A percentile compares a stretch with the other conserved stretches of the same genome.
phyloP scores from a whole-genome alignment of 1,140 invertebrate genomes.

The Octopus bimaculoides region DNA sequence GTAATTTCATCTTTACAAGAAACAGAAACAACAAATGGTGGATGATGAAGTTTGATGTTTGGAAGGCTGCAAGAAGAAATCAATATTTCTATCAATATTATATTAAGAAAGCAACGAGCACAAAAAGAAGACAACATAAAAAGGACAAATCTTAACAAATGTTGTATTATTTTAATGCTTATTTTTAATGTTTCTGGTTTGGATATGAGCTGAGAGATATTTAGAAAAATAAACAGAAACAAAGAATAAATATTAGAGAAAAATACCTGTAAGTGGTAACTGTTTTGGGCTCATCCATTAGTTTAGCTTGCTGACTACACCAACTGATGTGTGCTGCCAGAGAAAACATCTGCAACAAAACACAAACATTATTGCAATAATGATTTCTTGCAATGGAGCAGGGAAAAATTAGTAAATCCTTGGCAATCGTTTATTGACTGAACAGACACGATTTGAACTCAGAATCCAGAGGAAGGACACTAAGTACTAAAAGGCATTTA shows the following conservation, averaged over 20 bases:
- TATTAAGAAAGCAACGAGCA: neutral
- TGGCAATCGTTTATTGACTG: no score
- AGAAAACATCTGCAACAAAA: constrained; percentile 4
- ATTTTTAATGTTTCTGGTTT: no score
- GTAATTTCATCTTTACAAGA: constrained; percentile 14
- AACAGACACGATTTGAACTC: no score
- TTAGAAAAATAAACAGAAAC: no score
- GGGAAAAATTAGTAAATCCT: no score
- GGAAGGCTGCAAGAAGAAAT: constrained; percentile 18
- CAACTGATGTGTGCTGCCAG: constrained; percentile 6
- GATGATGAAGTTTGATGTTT: constrained; percentile 5
- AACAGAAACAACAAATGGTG: constrained; percentile 20
- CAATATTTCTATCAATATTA: neutral
- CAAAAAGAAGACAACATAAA: neutral
- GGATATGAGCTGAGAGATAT: no score
- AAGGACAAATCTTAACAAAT: neutral
- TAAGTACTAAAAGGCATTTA: no score
- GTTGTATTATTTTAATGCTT: no score
- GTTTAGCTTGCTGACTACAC: neutral
- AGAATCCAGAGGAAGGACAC: no score
- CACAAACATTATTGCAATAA: neutral
- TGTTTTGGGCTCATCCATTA: constrained; percentile 5
- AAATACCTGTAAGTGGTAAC: constrained; percentile 10
- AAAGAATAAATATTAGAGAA: no score
- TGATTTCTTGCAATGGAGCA: neutral